Conservation (phyloP, 2,797 vertebrate species). For the Mormyrus proboscirostris region DNA sequence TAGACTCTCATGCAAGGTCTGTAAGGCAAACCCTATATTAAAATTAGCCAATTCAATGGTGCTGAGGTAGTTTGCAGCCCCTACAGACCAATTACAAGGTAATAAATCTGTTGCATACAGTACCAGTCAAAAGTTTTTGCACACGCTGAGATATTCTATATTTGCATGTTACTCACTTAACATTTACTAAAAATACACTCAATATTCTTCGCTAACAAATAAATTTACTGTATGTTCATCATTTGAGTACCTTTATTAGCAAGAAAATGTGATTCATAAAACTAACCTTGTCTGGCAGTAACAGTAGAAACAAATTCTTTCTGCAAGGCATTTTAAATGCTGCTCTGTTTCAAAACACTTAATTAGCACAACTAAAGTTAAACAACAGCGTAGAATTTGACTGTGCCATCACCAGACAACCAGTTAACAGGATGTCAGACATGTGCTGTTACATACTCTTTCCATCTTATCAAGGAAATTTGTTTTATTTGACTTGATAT, state of each 20-base stretch:
- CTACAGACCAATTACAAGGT: not conserved
- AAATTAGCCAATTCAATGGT: not conserved
- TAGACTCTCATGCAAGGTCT: not conserved
- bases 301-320: not conserved
- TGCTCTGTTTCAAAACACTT: not conserved
- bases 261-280: not conserved
- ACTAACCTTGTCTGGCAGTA: not conserved
- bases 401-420: not conserved
- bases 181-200: not conserved
- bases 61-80: not conserved
- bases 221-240: not conserved
- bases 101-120: not conserved
- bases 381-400: not conserved
- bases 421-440: not conserved
- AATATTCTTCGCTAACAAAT: not conserved
- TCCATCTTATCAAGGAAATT: not conserved
- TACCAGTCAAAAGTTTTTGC: not conserved
- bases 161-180: not conserved
- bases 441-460: not conserved
- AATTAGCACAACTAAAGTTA: not conserved
- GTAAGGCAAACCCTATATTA: not conserved
- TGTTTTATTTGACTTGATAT: not conserved
- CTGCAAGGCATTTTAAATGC: not conserved
- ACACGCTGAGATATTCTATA: not conserved
- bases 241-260: not conserved